A percentile compares a stretch with the other conserved stretches of the same genome.
Conservation (phyloP, 2,888 invertebrate species). For the Eustalomyia histrio region DNA sequence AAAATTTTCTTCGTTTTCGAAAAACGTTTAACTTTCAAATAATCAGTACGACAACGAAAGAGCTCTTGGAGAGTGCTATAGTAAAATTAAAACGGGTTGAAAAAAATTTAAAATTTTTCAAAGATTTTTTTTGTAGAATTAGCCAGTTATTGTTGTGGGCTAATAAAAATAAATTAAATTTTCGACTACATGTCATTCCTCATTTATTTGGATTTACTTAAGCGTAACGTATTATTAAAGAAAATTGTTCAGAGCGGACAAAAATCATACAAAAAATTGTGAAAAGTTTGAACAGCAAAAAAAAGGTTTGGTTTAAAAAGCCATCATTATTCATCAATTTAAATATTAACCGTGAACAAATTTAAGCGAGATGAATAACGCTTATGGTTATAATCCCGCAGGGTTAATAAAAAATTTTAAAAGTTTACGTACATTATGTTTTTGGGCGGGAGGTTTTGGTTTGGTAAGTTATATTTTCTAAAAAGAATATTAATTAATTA, state of each 20-base stretch:
- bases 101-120: constrained; percentile 22
- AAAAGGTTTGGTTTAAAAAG: constrained; percentile 8
- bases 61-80: constrained; percentile 54
- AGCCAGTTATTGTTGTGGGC: constrained; percentile 24
- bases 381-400: constrained; percentile 44
- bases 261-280: background rate
- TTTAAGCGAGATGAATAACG: constrained; percentile 35
- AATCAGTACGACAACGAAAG: constrained; percentile 64
- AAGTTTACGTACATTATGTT: constrained; percentile 46
- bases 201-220: constrained; percentile 38
- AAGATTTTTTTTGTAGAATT: constrained; percentile 4
- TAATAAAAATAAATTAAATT: constrained; percentile 31
- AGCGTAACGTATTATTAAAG: constrained; percentile 34
- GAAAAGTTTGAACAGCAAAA: background rate
- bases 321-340: background rate
- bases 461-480: constrained; percentile 61
- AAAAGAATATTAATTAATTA: no score
- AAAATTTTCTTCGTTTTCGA: constrained; percentile 13
- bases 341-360: background rate
- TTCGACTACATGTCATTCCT: constrained; percentile 2
- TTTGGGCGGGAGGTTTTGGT: constrained; percentile 66
- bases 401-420: constrained; percentile 57
- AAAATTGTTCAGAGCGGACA: constrained; percentile 9
- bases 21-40: constrained; percentile 23
- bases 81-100: constrained; percentile 20